Evolutionary conservation across 2,797 vertebrate genomes (phyloP).

Genomic region (Hylomyscus alleni): DNA sequence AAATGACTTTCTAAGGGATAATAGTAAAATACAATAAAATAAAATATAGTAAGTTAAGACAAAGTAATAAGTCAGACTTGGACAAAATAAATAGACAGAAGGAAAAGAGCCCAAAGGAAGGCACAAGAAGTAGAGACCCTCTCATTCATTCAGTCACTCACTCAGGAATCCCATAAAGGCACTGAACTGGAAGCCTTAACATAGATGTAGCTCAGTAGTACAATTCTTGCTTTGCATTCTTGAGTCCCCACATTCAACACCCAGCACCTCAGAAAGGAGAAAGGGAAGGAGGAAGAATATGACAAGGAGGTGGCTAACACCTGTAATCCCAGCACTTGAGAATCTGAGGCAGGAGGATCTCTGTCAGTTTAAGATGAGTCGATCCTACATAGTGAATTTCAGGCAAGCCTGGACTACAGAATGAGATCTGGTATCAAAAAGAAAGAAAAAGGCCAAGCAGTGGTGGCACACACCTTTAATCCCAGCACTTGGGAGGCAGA

Average conservation of each 20-base stretch:
- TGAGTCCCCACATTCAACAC: not conserved
- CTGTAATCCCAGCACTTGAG: not conserved
- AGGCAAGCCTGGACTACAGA: not conserved
- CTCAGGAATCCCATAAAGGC: not conserved
- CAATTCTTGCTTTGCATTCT: not conserved
- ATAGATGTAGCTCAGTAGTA: not conserved
- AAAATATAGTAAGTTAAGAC: not conserved
- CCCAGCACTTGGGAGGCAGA: too few species aligned
- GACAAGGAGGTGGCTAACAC: not conserved
- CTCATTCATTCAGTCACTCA: not conserved
- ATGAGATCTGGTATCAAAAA: not conserved
- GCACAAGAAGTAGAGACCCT: not conserved
- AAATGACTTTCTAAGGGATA: not conserved
- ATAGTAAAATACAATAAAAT: not conserved
- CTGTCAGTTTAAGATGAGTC: not conserved
- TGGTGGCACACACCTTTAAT: too few species aligned
- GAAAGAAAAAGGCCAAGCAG: too few species aligned
- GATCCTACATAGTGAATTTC: not conserved
- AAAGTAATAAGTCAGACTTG: not conserved
- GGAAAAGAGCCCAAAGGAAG: not conserved
- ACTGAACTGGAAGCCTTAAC: not conserved
- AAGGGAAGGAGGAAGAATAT: not conserved
- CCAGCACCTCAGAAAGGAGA: not conserved
- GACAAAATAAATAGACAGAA: not conserved
- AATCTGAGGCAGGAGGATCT: not conserved